Conservation (phyloP, 2,797 vertebrate species). For the Staurois parvus region DNA sequence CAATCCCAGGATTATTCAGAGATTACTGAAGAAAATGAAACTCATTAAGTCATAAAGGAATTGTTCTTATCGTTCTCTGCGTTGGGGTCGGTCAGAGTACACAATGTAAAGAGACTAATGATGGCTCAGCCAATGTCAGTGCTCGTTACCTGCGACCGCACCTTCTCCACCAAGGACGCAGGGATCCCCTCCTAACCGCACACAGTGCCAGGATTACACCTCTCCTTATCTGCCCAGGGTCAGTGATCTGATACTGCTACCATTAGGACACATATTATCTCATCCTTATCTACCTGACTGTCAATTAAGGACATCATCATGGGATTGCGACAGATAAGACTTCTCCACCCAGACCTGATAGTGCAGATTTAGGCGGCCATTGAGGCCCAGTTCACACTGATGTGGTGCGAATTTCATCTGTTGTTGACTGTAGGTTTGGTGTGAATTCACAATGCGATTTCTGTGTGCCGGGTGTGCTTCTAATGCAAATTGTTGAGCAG, state of each 20-base stretch:
- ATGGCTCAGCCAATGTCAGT: not conserved
- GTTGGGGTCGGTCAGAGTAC: slow-evolving; percentile 3
- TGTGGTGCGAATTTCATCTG: too few species aligned
- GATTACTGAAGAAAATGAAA: slow-evolving; percentile 10
- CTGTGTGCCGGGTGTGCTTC: too few species aligned
- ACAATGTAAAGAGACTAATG: not conserved
- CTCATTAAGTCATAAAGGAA: slow-evolving; percentile 32
- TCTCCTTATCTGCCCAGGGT: not conserved
- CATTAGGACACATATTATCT: not conserved
- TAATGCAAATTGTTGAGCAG: too few species aligned
- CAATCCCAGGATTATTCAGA: too few species aligned
- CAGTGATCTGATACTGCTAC: not conserved
- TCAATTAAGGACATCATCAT: not conserved
- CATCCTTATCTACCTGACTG: not conserved
- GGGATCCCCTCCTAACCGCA: not conserved
- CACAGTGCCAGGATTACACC: not conserved
- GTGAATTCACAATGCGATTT: too few species aligned
- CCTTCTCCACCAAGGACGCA: not conserved
- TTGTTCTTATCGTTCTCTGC: not conserved
- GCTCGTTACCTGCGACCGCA: not conserved
- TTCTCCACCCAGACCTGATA: too few species aligned
- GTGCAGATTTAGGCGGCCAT: too few species aligned
- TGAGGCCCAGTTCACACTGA: too few species aligned
- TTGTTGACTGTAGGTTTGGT: too few species aligned
- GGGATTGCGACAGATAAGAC: too few species aligned